Conservation (phyloP, 2,113 vertebrate species). For the Cercocebus atys region DNA sequence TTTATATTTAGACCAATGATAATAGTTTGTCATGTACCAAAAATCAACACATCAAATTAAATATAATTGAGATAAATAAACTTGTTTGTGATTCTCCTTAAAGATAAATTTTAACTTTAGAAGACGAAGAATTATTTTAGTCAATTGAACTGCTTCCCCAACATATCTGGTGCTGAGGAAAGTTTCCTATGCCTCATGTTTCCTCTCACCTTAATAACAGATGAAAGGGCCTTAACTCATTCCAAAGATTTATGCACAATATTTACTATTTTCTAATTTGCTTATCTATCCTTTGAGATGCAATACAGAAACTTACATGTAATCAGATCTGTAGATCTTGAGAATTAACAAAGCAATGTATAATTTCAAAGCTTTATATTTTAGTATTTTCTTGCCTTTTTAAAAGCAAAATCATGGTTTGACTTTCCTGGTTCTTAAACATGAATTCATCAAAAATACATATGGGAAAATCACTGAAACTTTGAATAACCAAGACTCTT, state of each 20-base stretch:
- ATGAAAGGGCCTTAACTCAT: not conserved
- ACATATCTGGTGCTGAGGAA: too few species aligned
- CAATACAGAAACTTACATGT: not conserved
- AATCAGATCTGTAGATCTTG: not conserved
- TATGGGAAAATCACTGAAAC: not conserved
- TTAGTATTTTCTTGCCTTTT: constrained; percentile 5
- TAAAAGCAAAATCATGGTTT: not conserved
- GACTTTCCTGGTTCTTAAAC: constrained; percentile 7
- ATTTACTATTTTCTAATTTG: not conserved
- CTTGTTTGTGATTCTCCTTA: not conserved
- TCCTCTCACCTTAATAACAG: not conserved
- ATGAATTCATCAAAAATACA: not conserved
- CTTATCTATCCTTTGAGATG: not conserved
- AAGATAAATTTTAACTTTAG: not conserved
- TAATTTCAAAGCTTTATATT: not conserved
- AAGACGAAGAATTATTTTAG: not conserved
- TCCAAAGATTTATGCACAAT: not conserved
- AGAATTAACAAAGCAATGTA: not conserved
- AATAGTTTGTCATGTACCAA: not conserved
- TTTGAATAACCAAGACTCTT: not conserved
- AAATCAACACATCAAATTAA: not conserved
- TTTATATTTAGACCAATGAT: not conserved
- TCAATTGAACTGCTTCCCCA: not conserved
- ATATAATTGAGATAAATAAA: not conserved
- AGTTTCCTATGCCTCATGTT: not conserved